Evolutionary conservation across 2,113 vertebrate genomes (phyloP).

Genomic region (Plotosus lineatus): DNA sequence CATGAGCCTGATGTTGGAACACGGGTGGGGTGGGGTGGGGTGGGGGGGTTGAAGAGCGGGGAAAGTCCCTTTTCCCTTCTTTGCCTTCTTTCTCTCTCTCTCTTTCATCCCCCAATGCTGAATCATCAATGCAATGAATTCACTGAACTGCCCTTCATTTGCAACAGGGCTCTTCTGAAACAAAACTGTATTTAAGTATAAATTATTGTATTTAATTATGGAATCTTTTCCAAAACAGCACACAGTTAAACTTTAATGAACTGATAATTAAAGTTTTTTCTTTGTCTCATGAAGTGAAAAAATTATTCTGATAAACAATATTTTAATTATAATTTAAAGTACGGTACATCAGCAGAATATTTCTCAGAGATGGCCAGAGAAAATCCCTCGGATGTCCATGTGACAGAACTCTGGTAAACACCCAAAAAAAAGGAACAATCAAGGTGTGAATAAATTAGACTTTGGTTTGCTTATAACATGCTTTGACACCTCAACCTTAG

Average conservation of each 20-base stretch:
- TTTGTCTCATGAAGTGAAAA: not conserved
- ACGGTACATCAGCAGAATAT: not conserved
- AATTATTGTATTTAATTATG: no score
- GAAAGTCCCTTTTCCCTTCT: conserved; percentile 36
- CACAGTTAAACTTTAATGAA: not conserved
- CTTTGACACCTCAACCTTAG: not conserved
- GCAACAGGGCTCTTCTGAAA: not conserved
- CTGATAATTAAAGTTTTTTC: no score
- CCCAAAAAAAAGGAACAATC: not conserved
- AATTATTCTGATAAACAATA: not conserved
- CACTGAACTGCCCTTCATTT: not conserved
- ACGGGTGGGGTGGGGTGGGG: no score
- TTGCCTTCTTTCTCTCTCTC: not conserved
- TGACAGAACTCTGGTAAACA: not conserved
- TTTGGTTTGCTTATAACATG: not conserved
- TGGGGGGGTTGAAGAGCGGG: conserved; percentile 16
- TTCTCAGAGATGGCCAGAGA: not conserved
- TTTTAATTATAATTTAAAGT: not conserved
- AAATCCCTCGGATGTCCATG: not conserved
- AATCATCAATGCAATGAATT: conserved; percentile 20
- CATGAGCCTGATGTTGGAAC: conserved; percentile 14
- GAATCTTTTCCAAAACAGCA: not conserved
- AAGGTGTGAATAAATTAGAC: not conserved
- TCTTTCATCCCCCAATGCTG: conserved; percentile 12
- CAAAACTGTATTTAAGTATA: not conserved